Conservation (phyloP, 1,140 invertebrate genomes). For the Rhizoglyphus robini region DNA sequence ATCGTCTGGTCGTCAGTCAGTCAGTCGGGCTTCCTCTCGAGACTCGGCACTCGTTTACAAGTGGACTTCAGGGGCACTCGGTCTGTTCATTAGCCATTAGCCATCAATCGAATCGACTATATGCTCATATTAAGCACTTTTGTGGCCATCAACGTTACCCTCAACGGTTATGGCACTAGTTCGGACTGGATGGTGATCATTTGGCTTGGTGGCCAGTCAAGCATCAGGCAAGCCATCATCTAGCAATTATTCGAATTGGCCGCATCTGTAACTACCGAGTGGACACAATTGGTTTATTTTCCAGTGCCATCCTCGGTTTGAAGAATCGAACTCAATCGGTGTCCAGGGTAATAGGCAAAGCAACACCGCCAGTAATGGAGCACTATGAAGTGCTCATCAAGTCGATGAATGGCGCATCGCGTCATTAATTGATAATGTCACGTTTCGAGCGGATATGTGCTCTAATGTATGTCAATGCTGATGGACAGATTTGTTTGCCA, state of each 20-base stretch:
- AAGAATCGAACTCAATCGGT: neutral
- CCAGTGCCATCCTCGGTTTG: neutral
- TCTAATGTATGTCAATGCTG: neutral
- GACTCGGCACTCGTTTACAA: neutral
- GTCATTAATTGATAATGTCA: constrained; percentile 8
- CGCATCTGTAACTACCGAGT: neutral
- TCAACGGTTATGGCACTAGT: too few species aligned
- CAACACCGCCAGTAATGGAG: constrained; percentile 3
- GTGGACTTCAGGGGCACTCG: neutral
- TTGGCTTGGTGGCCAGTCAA: too few species aligned
- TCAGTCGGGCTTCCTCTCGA: too few species aligned
- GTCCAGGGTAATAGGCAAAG: neutral
- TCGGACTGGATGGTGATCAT: too few species aligned
- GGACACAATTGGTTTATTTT: neutral
- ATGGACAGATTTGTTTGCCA: constrained; percentile 1
- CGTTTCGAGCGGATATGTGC: constrained; percentile 10
- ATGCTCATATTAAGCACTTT: neutral
- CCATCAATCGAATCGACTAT: neutral
- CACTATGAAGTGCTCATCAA: neutral
- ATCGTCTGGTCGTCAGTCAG: too few species aligned
- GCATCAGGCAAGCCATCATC: too few species aligned
- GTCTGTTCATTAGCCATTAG: neutral
- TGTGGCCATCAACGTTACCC: too few species aligned
- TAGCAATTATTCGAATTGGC: too few species aligned
- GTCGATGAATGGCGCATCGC: too few species aligned